A percentile compares a stretch with the other conserved stretches of the same genome.
Conservation (phyloP, 2,797 vertebrate species). For the Phoeniculus purpureus region DNA sequence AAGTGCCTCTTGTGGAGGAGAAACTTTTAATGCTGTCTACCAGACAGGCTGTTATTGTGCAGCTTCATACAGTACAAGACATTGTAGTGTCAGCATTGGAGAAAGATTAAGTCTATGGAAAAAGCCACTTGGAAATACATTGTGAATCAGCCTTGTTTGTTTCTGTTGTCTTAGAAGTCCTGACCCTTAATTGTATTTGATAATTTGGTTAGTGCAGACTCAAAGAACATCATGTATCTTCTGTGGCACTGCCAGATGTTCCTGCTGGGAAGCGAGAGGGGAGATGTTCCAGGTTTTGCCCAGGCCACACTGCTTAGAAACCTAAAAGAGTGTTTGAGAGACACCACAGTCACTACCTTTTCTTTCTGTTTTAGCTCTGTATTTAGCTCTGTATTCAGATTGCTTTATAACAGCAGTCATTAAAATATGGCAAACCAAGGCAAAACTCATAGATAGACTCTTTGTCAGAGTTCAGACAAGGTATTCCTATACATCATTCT, state of each 20-base stretch:
- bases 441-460: neutral
- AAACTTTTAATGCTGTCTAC: neutral
- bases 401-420: neutral
- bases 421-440: neutral
- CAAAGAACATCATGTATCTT: neutral
- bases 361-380: neutral
- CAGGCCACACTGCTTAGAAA: neutral
- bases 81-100: rapidly evolving
- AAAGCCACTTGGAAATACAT: neutral
- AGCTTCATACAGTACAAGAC: neutral
- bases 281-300: neutral
- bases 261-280: neutral
- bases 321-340: neutral
- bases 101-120: neutral
- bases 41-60: neutral
- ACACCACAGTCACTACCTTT: neutral
- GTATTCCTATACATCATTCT: neutral
- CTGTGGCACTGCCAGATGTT: neutral
- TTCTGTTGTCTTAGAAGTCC: neutral
- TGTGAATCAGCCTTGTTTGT: neutral
- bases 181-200: neutral
- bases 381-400: neutral
- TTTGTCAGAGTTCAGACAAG: neutral
- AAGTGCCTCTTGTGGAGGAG: neutral
- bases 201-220: neutral